These are phyloP conservation scores for Tenthredo distinguenda DNA, from an alignment of 2,888 invertebrate species.

Conservation along the genomic window DNA sequence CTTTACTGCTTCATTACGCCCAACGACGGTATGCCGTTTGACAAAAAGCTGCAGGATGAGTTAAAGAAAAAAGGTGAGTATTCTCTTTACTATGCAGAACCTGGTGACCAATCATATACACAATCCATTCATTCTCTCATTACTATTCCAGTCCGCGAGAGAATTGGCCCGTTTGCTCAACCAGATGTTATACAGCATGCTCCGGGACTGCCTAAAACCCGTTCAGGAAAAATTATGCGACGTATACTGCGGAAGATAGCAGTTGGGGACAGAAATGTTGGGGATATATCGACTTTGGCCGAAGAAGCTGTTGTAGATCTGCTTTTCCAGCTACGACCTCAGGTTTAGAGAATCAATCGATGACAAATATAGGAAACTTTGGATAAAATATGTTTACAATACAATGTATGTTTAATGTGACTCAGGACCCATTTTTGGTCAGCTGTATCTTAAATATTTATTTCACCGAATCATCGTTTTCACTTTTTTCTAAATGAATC, in stretches of 20 bases:
- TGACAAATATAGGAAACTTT: slow-evolving; percentile 11
- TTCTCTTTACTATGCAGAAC: not conserved
- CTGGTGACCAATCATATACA: not conserved
- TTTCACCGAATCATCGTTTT: not conserved
- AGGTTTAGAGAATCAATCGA: slow-evolving; percentile 60
- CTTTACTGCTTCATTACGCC: slow-evolving; percentile 98
- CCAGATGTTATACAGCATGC: slow-evolving; percentile 97
- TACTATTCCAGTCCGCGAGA: slow-evolving; percentile 86
- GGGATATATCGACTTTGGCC: slow-evolving; percentile 96
- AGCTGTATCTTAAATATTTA: not conserved
- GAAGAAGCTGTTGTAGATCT: slow-evolving; percentile 93
- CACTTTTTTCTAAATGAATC: not conserved
- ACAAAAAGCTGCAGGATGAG: slow-evolving; percentile 85
- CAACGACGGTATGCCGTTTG: slow-evolving; percentile 87
- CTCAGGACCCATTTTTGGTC: slow-evolving; percentile 33
- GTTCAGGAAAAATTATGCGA: slow-evolving; percentile 99
- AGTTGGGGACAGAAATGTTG: slow-evolving; percentile 91
- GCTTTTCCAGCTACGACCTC: slow-evolving; percentile 87
- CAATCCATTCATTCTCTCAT: not conserved
- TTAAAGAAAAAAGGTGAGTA: slow-evolving; percentile 83
- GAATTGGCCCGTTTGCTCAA: slow-evolving; percentile 97
- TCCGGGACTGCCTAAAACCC: slow-evolving; percentile 96
- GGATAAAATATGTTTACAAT: not conserved
- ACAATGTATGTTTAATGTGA: slow-evolving; percentile 2
- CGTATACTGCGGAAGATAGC: slow-evolving; percentile 96